phyloP scores from a whole-genome alignment of 1,140 invertebrate genomes.

The Papilio machaon region DNA sequence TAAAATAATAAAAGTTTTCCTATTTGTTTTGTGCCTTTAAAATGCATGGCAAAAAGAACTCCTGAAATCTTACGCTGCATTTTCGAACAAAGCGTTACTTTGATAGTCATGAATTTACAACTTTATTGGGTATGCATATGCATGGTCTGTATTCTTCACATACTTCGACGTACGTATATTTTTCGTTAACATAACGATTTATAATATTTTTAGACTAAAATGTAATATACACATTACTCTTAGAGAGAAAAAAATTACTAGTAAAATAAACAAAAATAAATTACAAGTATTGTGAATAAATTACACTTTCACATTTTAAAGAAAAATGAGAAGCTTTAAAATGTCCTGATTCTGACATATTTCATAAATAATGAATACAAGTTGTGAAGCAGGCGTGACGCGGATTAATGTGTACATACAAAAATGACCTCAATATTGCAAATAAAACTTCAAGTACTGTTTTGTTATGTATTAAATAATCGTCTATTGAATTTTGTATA shows the following conservation, averaged over 20 bases:
- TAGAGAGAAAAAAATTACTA: too few relatives aligned
- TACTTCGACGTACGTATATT: background rate
- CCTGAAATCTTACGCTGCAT: background rate
- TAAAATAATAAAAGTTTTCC: background rate
- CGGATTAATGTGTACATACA: slow-evolving; percentile 9
- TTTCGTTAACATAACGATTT: background rate
- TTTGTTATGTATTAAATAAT: background rate
- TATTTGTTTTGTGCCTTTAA: background rate
- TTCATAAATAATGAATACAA: slow-evolving; percentile 24
- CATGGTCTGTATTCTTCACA: background rate
- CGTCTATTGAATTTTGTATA: background rate
- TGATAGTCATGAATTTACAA: slow-evolving; percentile 12
- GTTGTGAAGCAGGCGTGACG: background rate
- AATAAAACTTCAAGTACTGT: background rate
- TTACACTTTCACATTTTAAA: background rate
- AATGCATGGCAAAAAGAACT: background rate
- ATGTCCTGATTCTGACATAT: slow-evolving; percentile 15
- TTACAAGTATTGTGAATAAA: too few relatives aligned
- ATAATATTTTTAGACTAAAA: too few relatives aligned
- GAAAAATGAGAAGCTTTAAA: background rate
- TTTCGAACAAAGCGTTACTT: slow-evolving; percentile 6
- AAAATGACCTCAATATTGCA: slow-evolving; percentile 5
- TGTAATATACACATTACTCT: too few relatives aligned
- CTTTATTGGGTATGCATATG: slow-evolving; percentile 25
- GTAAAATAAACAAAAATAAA: too few relatives aligned